Evolutionary conservation across 2,113 vertebrate genomes (phyloP).

Genomic region (Pionites leucogaster): DNA sequence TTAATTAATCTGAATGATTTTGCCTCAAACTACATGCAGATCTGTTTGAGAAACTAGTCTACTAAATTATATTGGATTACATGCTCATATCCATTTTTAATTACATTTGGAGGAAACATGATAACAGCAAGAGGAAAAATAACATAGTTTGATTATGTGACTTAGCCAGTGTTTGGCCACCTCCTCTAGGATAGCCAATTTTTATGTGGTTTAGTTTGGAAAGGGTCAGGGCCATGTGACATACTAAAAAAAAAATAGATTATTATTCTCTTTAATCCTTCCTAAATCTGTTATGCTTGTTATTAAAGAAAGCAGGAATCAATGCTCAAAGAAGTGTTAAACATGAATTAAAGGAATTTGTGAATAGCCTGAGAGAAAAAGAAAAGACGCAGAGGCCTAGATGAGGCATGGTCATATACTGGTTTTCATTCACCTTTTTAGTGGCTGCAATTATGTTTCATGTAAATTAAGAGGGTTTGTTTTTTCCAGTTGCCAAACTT

Average conservation of each 20-base stretch:
- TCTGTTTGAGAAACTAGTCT: slow-evolving; percentile 18
- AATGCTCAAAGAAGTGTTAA: background rate
- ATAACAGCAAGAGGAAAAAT: slow-evolving; percentile 22
- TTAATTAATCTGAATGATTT: slow-evolving; percentile 27
- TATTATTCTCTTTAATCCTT: background rate
- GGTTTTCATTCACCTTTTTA: background rate
- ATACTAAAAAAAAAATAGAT: background rate
- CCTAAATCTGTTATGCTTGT: background rate
- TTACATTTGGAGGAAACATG: slow-evolving; percentile 53
- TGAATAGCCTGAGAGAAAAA: background rate
- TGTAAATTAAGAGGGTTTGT: background rate
- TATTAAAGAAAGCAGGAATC: background rate
- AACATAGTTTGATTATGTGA: background rate
- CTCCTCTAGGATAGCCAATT: background rate
- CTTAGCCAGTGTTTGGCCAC: background rate
- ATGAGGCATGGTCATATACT: background rate
- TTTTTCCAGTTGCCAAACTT: background rate
- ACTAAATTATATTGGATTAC: slow-evolving; percentile 26
- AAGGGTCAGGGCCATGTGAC: background rate
- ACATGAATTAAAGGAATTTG: background rate
- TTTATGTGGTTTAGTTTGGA: background rate
- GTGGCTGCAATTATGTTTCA: background rate
- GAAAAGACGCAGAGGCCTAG: background rate
- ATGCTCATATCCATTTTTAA: slow-evolving; percentile 34
- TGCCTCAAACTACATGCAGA: background rate